Evolutionary conservation across 2,113 vertebrate species (phyloP), one percentile per base, ranked within the genome.

Genomic region (Phocoena phocoena): DNA sequence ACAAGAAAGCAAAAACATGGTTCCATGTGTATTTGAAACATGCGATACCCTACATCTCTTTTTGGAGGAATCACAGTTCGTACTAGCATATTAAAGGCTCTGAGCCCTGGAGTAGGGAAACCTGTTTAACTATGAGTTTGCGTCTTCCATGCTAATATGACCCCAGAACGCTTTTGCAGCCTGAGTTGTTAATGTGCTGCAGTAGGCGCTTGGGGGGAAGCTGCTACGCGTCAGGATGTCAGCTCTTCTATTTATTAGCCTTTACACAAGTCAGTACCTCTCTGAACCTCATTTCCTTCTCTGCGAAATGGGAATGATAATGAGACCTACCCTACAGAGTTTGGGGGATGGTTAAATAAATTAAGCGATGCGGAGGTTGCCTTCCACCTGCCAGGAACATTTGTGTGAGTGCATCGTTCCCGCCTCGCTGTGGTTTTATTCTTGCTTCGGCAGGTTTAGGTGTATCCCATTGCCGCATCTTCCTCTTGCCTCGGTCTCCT

Each of bases 361-460:
- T 31, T 70, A 18, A 80, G 62, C 68, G 71, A 23, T 8, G 20
- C 6, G 8, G 44, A 36, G 53, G 13, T 6, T 2, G 9, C n/a
- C 33, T 31, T 33, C 55, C 8, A 6, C 21, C 53, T 33, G 10
- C 62, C 8, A 4, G 47, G 10, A 47, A 6, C 12, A 2, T 3
- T 31, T 2, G 8, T 1, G 3, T 8, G 11, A 28, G 31, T 8
- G 18, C 13, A 1, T 58, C 38, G 0, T 38, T 60, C 8, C 47
- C 6, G 36, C 36, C 36, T 58, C 6, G 14, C 4, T 44, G n/a
- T 4, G 5, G 4, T 17, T 50, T 47, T 26, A 53, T 23, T 55
- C 81, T 55, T 36, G 38, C 65, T 88, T 71, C 18, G 25, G 2
- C 13, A 33, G 62, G 13, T 9, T 11, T 47, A 47, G 33, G 2